Conservation (phyloP, 2,113 vertebrate genomes). For the Anhinga rufa region DNA sequence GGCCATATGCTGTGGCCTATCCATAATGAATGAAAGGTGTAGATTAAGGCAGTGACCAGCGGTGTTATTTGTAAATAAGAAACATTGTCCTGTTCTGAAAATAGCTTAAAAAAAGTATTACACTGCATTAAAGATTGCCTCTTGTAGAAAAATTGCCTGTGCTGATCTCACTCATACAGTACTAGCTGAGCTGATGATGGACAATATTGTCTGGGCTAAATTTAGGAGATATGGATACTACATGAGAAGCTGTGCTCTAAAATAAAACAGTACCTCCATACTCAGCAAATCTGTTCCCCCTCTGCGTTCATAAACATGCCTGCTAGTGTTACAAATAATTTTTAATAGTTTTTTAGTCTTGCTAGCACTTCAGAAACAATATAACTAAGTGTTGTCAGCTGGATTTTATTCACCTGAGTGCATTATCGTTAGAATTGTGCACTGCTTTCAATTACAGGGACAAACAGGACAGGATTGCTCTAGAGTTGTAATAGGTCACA, state of each 20-base stretch:
- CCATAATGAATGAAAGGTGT: constrained; percentile 1
- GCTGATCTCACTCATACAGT: not conserved
- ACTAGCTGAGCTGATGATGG: not conserved
- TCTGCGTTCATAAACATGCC: not conserved
- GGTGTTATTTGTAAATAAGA: constrained; percentile 9
- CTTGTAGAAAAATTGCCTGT: not conserved
- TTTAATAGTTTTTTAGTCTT: constrained; percentile 11
- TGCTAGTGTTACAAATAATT: not conserved
- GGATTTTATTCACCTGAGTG: constrained; percentile 27
- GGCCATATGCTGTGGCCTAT: not conserved
- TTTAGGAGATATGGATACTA: not conserved
- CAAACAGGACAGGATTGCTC: not conserved
- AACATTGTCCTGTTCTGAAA: not conserved
- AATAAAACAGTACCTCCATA: not conserved
- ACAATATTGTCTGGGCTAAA: not conserved
- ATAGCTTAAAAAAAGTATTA: not conserved
- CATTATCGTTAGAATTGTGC: not conserved
- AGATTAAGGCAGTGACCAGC: not conserved
- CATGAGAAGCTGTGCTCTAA: not conserved
- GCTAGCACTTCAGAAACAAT: not conserved
- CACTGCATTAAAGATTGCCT: not conserved
- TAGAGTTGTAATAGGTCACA: not conserved
- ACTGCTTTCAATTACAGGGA: not conserved
- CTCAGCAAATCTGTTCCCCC: not conserved
- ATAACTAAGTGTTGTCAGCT: not conserved